phyloP scores from a whole-genome alignment of 2,797 vertebrate species.

The Anguilla obscura region DNA sequence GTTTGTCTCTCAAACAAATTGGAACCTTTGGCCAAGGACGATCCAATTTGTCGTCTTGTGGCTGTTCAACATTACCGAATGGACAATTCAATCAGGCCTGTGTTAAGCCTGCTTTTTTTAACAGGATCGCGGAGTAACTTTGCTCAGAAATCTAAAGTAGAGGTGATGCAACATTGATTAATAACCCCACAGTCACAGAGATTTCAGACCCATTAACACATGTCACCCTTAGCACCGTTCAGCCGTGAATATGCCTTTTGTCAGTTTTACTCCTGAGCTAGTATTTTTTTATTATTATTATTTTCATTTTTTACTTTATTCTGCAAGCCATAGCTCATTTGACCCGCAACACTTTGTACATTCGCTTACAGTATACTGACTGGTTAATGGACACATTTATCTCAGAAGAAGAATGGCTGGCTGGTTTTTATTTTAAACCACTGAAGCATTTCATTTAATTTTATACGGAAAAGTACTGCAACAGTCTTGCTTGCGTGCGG shows the following conservation, averaged over 20 bases:
- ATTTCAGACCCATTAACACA: neutral
- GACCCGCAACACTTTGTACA: neutral
- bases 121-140: neutral
- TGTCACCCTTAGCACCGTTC: neutral
- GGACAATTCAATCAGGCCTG: neutral
- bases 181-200: neutral
- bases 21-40: too few relatives aligned
- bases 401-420: neutral
- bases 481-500: neutral
- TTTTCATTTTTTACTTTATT: neutral
- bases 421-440: slow-evolving; percentile 3
- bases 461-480: neutral
- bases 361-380: neutral
- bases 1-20: too few relatives aligned
- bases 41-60: neutral
- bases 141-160: neutral
- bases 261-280: neutral
- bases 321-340: neutral
- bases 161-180: neutral
- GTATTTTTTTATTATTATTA: neutral
- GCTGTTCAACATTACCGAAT: neutral
- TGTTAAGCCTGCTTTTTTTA: neutral
- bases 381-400: neutral
- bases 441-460: slow-evolving; percentile 10
- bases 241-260: neutral